Base-by-base conservation (phyloP, 2,113 vertebrate species). In the Triplophysa rosa region DNA sequence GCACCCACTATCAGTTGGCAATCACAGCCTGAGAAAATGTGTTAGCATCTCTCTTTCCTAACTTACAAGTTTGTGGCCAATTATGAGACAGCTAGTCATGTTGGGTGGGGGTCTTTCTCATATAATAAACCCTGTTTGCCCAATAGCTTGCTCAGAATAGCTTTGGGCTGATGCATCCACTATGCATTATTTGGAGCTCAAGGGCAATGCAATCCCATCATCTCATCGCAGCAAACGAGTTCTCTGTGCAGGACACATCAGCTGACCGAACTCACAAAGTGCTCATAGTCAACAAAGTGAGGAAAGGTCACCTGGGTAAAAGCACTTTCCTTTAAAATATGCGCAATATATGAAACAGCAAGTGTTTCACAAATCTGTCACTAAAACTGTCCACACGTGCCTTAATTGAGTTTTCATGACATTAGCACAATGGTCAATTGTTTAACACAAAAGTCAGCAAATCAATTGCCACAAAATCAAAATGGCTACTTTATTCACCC, bases 111-210 rank as follows among this genome's bases (percentile, higher is more conserved):
- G 29, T 1, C 11, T 26, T 72, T 59, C 1, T 29, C 69, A 72
- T 72, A 59, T 42, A 26, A 8, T 59, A 12, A 49, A 74, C 19
- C 21, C 56, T 29, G 16, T 74, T 74, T 74, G 37, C 58, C 23
- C 16, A 62, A 63, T 58, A 47, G 82, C 85, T 71, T 84, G 90
- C 92, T 92, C 89, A 93, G 92, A 94, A 93, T 94, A 94, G 91
- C 90, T 87, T 78, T 86, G 86, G 84, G 82, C 88, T 89, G 90
- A 93, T 92, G 90, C 91, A 89, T 90, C 89, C 84, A 80, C 80
- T 71, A 72, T 75, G 77, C 85, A 87, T 91, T 93, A 94, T 93
- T 92, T 92, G 90, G 86, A 91, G 92, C 86, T 87, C 84, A 89
- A 91, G 91, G 90, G 90, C 87, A 88, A 90, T 80, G 82, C 89